A percentile compares a stretch with the other conserved stretches of the same genome.
Conservation (phyloP, 2,888 invertebrate genomes). For the Plutella xylostella region DNA sequence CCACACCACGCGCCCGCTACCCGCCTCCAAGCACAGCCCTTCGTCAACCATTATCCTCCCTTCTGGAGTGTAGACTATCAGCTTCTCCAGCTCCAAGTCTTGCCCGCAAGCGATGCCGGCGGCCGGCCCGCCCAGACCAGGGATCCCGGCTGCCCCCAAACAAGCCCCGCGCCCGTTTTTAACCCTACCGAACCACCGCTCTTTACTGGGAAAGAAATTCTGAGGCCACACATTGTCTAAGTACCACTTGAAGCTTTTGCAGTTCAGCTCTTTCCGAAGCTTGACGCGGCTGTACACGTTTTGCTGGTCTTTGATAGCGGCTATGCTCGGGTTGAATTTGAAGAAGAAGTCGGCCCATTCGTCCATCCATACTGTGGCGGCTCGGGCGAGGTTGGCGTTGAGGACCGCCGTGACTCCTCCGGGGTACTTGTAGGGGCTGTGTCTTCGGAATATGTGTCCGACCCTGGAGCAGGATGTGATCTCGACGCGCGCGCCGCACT, state of each 20-base stretch:
- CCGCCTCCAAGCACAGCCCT: slow-evolving; percentile 83
- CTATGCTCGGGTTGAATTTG: slow-evolving; percentile 82
- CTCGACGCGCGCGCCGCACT: slow-evolving; percentile 91
- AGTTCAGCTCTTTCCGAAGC: slow-evolving; percentile 78
- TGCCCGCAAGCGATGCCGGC: slow-evolving; percentile 73
- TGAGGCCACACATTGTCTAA: slow-evolving; percentile 95
- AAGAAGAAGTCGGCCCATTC: slow-evolving; percentile 95
- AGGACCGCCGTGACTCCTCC: slow-evolving; percentile 92
- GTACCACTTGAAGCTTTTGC: slow-evolving; percentile 94
- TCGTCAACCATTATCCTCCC: slow-evolving; percentile 89
- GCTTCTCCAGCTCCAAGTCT: slow-evolving; percentile 72
- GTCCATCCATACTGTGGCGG: slow-evolving; percentile 98
- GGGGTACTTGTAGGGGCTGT: slow-evolving; percentile 95
- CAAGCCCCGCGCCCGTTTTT: slow-evolving; percentile 55
- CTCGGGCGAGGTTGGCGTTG: slow-evolving; percentile 90
- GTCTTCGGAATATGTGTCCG: slow-evolving; percentile 92
- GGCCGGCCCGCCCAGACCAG: slow-evolving; percentile 79
- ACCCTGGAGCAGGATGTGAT: slow-evolving; percentile 95
- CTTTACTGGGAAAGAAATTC: slow-evolving; percentile 91
- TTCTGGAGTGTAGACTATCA: slow-evolving; percentile 77
- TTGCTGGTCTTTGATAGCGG: slow-evolving; percentile 68
- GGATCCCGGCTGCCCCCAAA: slow-evolving; percentile 54
- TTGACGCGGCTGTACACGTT: slow-evolving; percentile 73
- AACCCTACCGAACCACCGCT: slow-evolving; percentile 92
- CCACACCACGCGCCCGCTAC: slow-evolving; percentile 74